These are phyloP conservation scores for Calidris pugnax DNA, from an alignment of 2,113 vertebrate genomes.

Conservation along the genomic window DNA sequence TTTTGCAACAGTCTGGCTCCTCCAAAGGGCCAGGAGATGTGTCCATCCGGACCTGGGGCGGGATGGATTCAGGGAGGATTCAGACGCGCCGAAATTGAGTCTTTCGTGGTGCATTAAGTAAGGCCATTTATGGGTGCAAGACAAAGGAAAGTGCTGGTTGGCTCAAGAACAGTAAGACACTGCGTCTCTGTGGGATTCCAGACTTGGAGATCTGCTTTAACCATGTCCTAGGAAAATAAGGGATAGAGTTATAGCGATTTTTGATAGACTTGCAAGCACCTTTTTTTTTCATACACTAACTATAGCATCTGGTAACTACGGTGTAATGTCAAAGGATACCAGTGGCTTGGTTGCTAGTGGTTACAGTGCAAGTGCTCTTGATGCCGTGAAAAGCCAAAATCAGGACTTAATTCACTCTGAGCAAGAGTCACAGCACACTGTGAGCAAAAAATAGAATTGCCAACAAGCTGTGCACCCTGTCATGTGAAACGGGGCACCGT, in stretches of 20 bases:
- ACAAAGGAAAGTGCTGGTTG: rapidly evolving
- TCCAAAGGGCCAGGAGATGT: rapidly evolving
- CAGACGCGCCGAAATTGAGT: rapidly evolving
- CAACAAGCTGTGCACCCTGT: rapidly evolving
- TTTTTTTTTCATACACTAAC: neutral
- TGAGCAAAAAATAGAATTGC: neutral
- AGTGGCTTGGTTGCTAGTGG: constrained; percentile 42
- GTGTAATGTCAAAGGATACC: constrained; percentile 20
- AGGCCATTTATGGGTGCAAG: neutral
- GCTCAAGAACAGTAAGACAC: neutral
- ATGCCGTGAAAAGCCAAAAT: too few species aligned
- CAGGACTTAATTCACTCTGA: neutral
- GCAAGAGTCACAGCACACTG: neutral
- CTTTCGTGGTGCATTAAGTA: rapidly evolving
- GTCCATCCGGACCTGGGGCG: rapidly evolving
- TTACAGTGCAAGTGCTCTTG: neutral
- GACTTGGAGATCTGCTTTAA: neutral
- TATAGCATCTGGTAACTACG: neutral
- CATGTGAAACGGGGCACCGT: neutral
- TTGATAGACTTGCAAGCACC: neutral
- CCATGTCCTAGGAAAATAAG: neutral
- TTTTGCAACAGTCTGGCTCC: constrained; percentile 22
- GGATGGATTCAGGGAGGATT: rapidly evolving
- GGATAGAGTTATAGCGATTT: neutral
- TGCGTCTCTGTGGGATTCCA: neutral